Evolutionary conservation across 2,113 vertebrate species (phyloP), one percentile per base, ranked within the genome.

Genomic region (Nettapus auritus): DNA sequence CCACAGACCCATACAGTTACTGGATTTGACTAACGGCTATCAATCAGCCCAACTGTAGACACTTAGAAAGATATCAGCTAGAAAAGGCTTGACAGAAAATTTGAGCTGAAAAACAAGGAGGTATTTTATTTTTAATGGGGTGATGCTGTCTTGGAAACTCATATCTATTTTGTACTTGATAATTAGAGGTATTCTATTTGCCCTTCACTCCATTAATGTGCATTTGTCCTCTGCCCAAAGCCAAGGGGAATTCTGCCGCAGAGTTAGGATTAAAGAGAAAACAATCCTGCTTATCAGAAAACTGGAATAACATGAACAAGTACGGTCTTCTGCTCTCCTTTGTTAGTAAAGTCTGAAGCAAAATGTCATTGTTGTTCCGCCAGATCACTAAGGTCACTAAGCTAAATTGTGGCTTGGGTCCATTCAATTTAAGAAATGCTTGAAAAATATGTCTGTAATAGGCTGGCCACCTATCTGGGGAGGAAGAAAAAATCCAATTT

Each of bases 21-120:
- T 98, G 98, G 95, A 97, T 98, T 95, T 98, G 97, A 97, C 98
- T 98, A 98, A 98, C 98, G 98, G 98, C 98, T 97, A 97, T 98
- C 97, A 96, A 96, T 97, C 98, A 97, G 93, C 95, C 94, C 96
- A 98, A 96, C 97, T 97, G 98, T 94, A 97, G 92, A 93, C 88
- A 67, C 96, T 94, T 89, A 94, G 92, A 95, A 88, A 93, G 86
- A 80, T 64, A 95, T 34, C 84, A 86, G 88, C 78, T 87, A 82
- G 82, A 52, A 87, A 84, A 92, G 84, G 59, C 84, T 66, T 73
- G 88, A 79, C 80, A 89, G 92, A 96, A 96, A 94, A 95, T 16
- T 42, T 40, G 80, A 91, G 67, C 82, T 92, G 66, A 95, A 85
- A 68, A 22, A 2, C 85, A 93, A 52, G 16, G 50, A 0, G 7